A percentile compares a stretch with the other conserved stretches of the same genome.
Conservation (phyloP, 2,113 vertebrate species). For the Butorides virescens region DNA sequence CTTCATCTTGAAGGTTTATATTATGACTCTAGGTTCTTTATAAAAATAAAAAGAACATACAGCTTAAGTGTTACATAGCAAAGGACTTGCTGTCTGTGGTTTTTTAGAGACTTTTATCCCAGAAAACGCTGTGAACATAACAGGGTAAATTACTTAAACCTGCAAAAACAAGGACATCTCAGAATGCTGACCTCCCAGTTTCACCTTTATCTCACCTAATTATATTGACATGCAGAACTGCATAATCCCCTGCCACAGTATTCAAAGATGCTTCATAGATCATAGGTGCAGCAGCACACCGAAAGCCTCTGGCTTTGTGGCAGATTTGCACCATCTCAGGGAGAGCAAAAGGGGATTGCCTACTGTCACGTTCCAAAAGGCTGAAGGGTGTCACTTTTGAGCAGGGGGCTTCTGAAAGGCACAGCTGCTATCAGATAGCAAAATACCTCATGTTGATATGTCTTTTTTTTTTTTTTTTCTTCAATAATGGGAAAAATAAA, state of each 20-base stretch:
- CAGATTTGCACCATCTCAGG: not conserved
- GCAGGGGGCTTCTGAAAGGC: not conserved
- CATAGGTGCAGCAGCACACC: not conserved
- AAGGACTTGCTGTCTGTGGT: conserved; percentile 37
- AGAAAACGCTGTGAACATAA: conserved; percentile 60
- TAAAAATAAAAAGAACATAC: conserved; percentile 27
- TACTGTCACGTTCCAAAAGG: not conserved
- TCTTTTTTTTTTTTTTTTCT: not conserved
- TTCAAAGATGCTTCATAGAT: not conserved
- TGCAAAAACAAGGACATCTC: conserved; percentile 54
- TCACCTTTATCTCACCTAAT: conserved; percentile 52
- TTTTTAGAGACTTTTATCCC: conserved; percentile 68
- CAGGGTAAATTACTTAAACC: conserved; percentile 63
- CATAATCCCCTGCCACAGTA: not conserved
- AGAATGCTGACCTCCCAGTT: conserved; percentile 4
- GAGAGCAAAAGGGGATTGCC: not conserved
- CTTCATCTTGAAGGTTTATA: conserved; percentile 58
- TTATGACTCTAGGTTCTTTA: conserved; percentile 49
- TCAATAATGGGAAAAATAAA: not conserved
- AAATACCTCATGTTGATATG: not conserved
- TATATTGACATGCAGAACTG: conserved; percentile 5
- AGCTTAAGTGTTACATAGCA: conserved; percentile 32
- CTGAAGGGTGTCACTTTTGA: not conserved
- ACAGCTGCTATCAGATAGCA: not conserved
- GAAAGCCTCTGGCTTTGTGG: not conserved